A percentile compares a stretch with the other conserved stretches of the same genome.
phyloP scores from a whole-genome alignment of 2,888 invertebrate genomes.

The Apotomis betuletana region DNA sequence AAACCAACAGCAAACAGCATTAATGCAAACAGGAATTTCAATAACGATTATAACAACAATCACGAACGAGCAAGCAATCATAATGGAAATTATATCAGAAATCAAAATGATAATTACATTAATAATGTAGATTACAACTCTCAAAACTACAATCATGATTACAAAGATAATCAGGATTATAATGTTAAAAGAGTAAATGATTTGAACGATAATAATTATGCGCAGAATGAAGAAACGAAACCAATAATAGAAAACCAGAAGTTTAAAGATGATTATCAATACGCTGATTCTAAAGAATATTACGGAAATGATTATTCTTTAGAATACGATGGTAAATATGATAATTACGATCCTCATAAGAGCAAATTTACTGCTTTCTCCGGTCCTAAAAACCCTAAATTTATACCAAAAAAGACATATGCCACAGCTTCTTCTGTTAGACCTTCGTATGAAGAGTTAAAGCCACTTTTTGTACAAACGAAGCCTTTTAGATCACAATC shows the following conservation, averaged over 20 bases:
- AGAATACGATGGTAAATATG: conserved; percentile 57
- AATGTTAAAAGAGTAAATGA: conserved; percentile 22
- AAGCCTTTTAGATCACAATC: conserved; percentile 51
- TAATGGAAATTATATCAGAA: conserved; percentile 46
- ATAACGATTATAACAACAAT: conserved; percentile 39
- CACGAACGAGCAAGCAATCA: conserved; percentile 41
- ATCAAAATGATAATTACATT: conserved; percentile 45
- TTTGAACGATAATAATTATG: conserved; percentile 32
- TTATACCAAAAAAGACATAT: conserved; percentile 37
- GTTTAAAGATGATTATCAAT: conserved; percentile 56
- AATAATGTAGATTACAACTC: conserved; percentile 43
- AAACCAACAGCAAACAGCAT: conserved; percentile 51
- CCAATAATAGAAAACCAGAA: conserved; percentile 41
- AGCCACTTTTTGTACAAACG: conserved; percentile 60
- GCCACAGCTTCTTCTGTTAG: conserved; percentile 45
- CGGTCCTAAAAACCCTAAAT: conserved; percentile 46
- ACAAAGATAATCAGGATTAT: conserved; percentile 27
- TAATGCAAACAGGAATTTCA: conserved; percentile 42
- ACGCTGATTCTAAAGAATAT: conserved; percentile 66
- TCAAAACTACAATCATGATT: conserved; percentile 46
- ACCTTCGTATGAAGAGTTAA: conserved; percentile 59
- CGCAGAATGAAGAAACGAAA: conserved; percentile 43
- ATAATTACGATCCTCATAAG: conserved; percentile 59
- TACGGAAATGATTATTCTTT: conserved; percentile 66
- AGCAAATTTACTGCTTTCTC: conserved; percentile 59